phyloP scores from a whole-genome alignment of 2,888 invertebrate species.

The Limulus polyphemus region DNA sequence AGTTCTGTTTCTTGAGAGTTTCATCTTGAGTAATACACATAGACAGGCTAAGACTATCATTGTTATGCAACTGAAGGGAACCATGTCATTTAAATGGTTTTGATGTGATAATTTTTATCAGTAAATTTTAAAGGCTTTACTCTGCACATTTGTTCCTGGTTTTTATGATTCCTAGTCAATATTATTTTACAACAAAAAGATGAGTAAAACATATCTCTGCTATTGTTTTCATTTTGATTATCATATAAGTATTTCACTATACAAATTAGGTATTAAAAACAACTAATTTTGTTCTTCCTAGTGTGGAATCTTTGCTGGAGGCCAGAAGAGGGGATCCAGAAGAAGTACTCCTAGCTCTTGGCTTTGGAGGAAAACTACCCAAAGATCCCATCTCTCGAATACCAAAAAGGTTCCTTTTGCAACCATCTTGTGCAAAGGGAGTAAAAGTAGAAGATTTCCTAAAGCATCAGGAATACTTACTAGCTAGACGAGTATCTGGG shows the following conservation, averaged over 20 bases:
- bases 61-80: too few relatives aligned
- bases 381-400: conserved; percentile 45
- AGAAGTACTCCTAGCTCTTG: conserved; percentile 58
- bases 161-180: too few relatives aligned
- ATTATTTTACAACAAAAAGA: too few relatives aligned
- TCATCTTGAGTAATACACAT: too few relatives aligned
- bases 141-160: too few relatives aligned
- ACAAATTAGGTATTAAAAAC: not conserved
- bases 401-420: conserved; percentile 60
- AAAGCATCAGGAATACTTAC: conserved; percentile 57
- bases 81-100: too few relatives aligned
- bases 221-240: too few relatives aligned
- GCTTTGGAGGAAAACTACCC: conserved; percentile 35
- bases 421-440: conserved; percentile 63
- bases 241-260: not conserved
- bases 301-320: conserved; percentile 68
- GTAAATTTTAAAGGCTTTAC: too few relatives aligned
- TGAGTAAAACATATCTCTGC: too few relatives aligned
- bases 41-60: too few relatives aligned
- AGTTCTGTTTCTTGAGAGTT: too few relatives aligned
- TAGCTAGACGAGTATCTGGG: conserved; percentile 58
- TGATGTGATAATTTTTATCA: too few relatives aligned
- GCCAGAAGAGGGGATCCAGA: conserved; percentile 77
- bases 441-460: conserved; percentile 62
- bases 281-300: conserved; percentile 26